These are phyloP conservation scores for Resseliella maxima DNA, from an alignment of 2,888 invertebrate genomes.

Conservation along the genomic window DNA sequence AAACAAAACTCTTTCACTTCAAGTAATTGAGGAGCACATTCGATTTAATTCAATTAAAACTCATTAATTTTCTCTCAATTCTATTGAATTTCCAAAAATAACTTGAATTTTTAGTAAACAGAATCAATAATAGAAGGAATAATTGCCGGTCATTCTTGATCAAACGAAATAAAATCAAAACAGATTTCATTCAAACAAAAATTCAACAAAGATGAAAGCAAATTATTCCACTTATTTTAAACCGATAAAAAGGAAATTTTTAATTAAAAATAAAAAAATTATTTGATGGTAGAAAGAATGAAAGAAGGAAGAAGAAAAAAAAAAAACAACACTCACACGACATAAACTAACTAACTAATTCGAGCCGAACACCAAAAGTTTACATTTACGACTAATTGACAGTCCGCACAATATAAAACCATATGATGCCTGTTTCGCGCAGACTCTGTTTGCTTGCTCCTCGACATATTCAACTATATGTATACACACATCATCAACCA, in stretches of 20 bases:
- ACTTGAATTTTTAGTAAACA: no score
- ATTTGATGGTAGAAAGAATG: background rate
- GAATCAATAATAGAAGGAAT: background rate
- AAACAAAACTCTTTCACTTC: background rate
- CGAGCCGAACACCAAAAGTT: conserved; percentile 55
- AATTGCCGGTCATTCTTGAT: background rate
- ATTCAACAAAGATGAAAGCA: background rate
- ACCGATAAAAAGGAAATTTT: background rate
- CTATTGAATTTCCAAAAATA: no score
- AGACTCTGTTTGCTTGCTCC: conserved; percentile 45
- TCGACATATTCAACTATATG: background rate
- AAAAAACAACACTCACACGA: conserved; percentile 44
- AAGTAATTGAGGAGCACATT: background rate
- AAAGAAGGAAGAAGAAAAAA: background rate
- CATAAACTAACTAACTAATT: conserved; percentile 39
- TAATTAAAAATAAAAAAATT: background rate
- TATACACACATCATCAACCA: background rate
- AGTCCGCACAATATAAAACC: conserved; percentile 25
- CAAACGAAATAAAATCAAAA: background rate
- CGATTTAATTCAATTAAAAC: background rate
- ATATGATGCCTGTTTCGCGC: conserved; percentile 55
- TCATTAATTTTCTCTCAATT: no score
- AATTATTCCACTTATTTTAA: no score
- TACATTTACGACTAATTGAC: conserved; percentile 53
- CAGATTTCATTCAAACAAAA: background rate